Evolutionary conservation across 2,888 invertebrate genomes (phyloP), one percentile per base, ranked within the genome.

Genomic region (Scaptomyza tumidula): DNA sequence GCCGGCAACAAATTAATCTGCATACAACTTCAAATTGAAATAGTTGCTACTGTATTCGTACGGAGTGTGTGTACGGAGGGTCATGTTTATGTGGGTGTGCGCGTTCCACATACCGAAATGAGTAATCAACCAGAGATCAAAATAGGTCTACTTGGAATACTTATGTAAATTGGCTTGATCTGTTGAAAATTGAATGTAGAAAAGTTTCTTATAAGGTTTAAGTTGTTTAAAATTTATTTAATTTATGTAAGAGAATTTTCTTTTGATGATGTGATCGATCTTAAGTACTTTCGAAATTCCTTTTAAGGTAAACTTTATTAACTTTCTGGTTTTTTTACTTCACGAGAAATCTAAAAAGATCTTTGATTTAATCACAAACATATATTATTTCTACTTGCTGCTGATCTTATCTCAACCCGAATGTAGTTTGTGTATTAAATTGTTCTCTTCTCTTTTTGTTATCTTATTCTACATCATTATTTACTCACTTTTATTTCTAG

Each of bases 1-100:
- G 35, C 24, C 24, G 19, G 46, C 78, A 57, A 61, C 58, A 74
- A 78, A 76, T 76, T 78, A 76, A 76, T 78, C 70, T 76, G 71
- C 78, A 78, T 76, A 78, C 52, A 57, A 55, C 73, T 63, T 37
- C 73, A 63, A 77, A 57, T 67, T 75, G 74, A 31, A 39, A 39
- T 60, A 53, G 39, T 39, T 39, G 14, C 14, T 39, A 27, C 27
- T 9, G 10, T 46, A 44, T 61, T 56, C 50, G 59, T 31, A 24
- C 49, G n/a, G n/a, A n/a, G 46, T 57, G 1, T 64, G 49, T 61
- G 55, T 57, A 16, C 57, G 58, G 13, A 14, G 74, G 73, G 74
- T 63, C 71, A 66, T n/a, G 59, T 71, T 10, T 6, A 31, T 29
- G 49, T n/a, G 0, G n/a, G 9, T 49, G 16, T 49, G 49, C 6